phyloP scores from a whole-genome alignment of 2,888 invertebrate species.

The Macropis europaea region DNA sequence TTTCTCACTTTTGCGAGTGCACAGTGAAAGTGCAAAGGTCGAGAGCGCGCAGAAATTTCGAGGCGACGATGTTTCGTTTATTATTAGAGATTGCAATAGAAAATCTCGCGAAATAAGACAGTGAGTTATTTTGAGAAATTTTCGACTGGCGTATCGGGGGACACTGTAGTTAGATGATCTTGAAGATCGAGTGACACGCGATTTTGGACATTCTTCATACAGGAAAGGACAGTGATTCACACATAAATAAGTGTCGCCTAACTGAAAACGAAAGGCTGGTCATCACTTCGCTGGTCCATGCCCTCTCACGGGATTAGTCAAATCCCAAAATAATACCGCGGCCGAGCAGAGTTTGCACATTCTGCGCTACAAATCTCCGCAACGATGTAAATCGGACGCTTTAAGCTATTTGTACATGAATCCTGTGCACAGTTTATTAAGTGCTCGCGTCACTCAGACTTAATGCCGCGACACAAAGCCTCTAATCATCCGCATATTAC shows the following conservation, averaged over 20 bases:
- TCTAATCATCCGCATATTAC: no score
- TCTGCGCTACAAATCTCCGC: constrained; percentile 44
- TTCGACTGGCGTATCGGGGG: background rate
- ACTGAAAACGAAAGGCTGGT: constrained; percentile 38
- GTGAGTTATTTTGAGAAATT: constrained; percentile 44
- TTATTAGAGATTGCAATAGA: constrained; percentile 32
- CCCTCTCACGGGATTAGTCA: constrained; percentile 65
- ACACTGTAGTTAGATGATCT: background rate
- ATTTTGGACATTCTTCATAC: constrained; percentile 34
- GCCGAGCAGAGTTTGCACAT: constrained; percentile 37
- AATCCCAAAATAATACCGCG: constrained; percentile 65
- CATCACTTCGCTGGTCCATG: constrained; percentile 55
- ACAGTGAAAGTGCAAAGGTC: background rate
- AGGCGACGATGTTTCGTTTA: constrained; percentile 29
- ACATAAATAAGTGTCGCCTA: constrained; percentile 8
- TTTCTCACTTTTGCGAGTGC: background rate
- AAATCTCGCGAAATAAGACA: constrained; percentile 17
- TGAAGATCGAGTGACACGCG: background rate
- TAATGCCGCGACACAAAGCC: background rate
- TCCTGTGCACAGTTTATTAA: constrained; percentile 12
- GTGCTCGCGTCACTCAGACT: background rate
- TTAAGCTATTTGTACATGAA: constrained; percentile 35
- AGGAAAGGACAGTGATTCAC: constrained; percentile 7
- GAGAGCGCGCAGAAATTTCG: no score
- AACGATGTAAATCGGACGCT: constrained; percentile 45